phyloP scores from a whole-genome alignment of 2,797 vertebrate genomes.

The Eospalax fontanierii region DNA sequence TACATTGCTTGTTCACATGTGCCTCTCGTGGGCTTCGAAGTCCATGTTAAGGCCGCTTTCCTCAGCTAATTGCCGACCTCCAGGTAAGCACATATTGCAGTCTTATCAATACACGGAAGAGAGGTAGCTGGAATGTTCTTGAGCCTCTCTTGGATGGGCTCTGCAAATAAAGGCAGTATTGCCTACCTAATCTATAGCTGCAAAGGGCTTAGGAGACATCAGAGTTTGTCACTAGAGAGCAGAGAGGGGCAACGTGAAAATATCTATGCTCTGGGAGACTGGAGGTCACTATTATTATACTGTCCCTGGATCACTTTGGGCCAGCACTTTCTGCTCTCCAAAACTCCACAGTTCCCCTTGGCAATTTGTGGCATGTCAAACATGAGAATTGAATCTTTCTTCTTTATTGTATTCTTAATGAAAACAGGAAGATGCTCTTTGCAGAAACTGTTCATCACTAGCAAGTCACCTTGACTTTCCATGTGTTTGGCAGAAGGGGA shows the following conservation, averaged over 20 bases:
- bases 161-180: constrained; percentile 34
- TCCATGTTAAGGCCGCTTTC: constrained; percentile 2
- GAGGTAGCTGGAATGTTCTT: constrained; percentile 18
- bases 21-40: not conserved
- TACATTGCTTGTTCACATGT: not conserved
- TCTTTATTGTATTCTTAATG: not conserved
- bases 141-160: constrained; percentile 15
- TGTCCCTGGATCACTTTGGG: not conserved
- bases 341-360: constrained; percentile 2
- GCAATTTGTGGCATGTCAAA: not conserved
- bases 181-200: constrained; percentile 31
- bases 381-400: not conserved
- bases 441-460: not conserved
- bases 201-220: not conserved
- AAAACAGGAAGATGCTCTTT: constrained; percentile 15
- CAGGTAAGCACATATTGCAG: not conserved
- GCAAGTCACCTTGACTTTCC: not conserved
- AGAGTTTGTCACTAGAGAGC: not conserved
- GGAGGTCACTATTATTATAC: not conserved
- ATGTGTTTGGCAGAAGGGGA: not conserved
- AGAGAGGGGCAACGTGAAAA: not conserved
- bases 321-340: constrained; percentile 2
- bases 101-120: not conserved
- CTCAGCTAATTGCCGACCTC: not conserved
- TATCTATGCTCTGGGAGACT: not conserved